Conservation (phyloP, 2,888 invertebrate species). For the Acleris holmiana region DNA sequence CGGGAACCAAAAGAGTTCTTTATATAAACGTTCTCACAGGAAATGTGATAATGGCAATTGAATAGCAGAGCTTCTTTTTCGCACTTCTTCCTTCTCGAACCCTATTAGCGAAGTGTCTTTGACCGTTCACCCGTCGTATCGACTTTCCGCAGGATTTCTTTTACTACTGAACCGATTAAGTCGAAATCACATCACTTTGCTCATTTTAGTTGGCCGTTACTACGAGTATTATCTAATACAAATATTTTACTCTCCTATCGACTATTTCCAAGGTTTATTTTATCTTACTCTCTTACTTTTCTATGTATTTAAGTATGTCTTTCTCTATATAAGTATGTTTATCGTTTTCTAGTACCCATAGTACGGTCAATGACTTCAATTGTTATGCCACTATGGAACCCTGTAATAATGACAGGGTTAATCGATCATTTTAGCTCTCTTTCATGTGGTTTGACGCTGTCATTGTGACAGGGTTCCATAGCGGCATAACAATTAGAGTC, state of each 20-base stretch:
- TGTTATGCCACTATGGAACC: too few relatives aligned
- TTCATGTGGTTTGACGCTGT: too few relatives aligned
- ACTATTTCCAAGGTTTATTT: not conserved
- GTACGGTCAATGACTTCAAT: too few relatives aligned
- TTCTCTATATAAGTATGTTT: too few relatives aligned
- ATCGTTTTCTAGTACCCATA: too few relatives aligned
- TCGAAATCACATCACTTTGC: constrained; percentile 29
- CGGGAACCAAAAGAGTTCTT: constrained; percentile 11
- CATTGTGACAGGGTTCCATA: too few relatives aligned
- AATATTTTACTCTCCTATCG: not conserved
- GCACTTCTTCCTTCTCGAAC: constrained; percentile 31
- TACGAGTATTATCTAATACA: not conserved
- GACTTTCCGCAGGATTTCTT: constrained; percentile 37
- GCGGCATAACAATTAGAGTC: too few relatives aligned
- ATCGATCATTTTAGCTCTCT: too few relatives aligned
- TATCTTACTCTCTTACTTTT: too few relatives aligned
- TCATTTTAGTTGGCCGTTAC: not conserved
- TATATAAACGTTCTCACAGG: constrained; percentile 27
- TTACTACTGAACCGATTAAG: constrained; percentile 32
- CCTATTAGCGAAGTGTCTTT: constrained; percentile 37
- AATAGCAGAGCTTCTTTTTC: constrained; percentile 32
- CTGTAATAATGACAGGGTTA: too few relatives aligned
- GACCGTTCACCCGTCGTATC: constrained; percentile 34
- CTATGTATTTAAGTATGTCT: too few relatives aligned
- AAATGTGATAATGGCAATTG: constrained; percentile 33